Evolutionary conservation across 2,797 vertebrate species (phyloP).

Genomic region (Muscicapa striata): DNA sequence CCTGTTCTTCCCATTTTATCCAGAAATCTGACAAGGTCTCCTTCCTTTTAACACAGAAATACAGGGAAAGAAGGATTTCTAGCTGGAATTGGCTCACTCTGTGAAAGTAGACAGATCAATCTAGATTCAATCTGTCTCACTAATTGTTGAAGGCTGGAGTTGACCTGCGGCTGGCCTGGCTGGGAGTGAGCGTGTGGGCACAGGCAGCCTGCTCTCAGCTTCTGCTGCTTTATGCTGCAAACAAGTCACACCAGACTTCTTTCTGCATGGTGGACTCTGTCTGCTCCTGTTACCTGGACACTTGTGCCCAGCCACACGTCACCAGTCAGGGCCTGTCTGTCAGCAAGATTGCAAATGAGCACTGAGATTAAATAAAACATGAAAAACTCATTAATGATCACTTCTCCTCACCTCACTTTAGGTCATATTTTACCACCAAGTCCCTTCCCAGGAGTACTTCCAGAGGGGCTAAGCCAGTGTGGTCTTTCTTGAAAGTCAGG

Average conservation of each 20-base stretch:
- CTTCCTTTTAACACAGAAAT: background rate
- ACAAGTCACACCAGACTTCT: background rate
- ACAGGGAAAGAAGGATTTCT: slow-evolving; percentile 33
- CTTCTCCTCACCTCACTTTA: background rate
- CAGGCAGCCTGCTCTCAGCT: background rate
- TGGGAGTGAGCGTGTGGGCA: accelerated
- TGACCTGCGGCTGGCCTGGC: background rate
- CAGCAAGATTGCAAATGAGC: slow-evolving; percentile 4
- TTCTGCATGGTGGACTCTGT: background rate
- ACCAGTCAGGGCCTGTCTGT: background rate
- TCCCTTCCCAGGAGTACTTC: background rate
- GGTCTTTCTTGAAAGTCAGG: background rate
- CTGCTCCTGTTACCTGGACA: background rate
- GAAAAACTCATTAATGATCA: background rate
- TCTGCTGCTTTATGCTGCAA: background rate
- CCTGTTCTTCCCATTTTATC: background rate
- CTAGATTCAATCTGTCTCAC: slow-evolving; percentile 15
- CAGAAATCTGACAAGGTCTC: slow-evolving; percentile 31
- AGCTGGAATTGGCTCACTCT: background rate
- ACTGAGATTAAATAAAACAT: slow-evolving; percentile 14
- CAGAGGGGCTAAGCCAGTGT: background rate
- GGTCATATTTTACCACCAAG: background rate
- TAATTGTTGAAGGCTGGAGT: slow-evolving; percentile 27
- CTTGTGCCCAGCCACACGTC: background rate
- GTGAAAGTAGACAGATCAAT: background rate